Percentiles rank a stretch among this genome's conserved stretches.
Evolutionary conservation across 2,797 vertebrate genomes (phyloP).

Genomic region (Silurus lanzhouensis): DNA sequence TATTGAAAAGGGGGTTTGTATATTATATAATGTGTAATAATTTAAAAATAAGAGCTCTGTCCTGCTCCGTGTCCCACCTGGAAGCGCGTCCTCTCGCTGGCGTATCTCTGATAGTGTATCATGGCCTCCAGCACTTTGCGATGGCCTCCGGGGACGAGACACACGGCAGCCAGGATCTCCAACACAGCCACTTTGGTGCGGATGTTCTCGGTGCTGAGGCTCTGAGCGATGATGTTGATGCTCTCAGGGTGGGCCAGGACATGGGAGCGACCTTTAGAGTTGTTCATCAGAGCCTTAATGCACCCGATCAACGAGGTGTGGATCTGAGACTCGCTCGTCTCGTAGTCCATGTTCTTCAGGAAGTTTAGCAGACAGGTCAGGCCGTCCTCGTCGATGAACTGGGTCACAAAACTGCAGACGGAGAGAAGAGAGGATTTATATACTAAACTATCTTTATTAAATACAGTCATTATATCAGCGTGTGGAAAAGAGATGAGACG

Average conservation of each 20-base stretch:
- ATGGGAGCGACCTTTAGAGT: slow-evolving; percentile 94
- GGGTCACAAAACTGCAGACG: slow-evolving; percentile 88
- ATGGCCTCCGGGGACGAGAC: slow-evolving; percentile 95
- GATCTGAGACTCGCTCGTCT: slow-evolving; percentile 96
- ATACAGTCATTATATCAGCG: background rate
- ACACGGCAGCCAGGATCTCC: slow-evolving; percentile 98
- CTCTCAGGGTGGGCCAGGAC: slow-evolving; percentile 94
- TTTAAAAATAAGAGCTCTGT: no score
- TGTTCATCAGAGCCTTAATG: slow-evolving; percentile 99
- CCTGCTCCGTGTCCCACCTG: slow-evolving; percentile 75
- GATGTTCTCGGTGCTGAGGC: slow-evolving; percentile 94
- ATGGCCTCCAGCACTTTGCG: slow-evolving; percentile 96
- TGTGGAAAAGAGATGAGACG: background rate
- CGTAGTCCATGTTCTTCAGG: slow-evolving; percentile 97
- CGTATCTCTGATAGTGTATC: slow-evolving; percentile 96
- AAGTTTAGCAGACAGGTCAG: slow-evolving; percentile 96
- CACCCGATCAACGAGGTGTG: slow-evolving; percentile 98
- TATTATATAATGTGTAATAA: no score
- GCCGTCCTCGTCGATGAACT: slow-evolving; percentile 96
- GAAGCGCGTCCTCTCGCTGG: slow-evolving; percentile 93
- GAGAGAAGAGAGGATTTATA: background rate
- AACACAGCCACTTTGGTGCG: slow-evolving; percentile 98
- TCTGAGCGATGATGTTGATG: slow-evolving; percentile 97
- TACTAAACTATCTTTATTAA: background rate
- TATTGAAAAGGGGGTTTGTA: no score